Evolutionary conservation across 2,888 invertebrate species (phyloP).

Genomic region (Trichopria drosophilae): DNA sequence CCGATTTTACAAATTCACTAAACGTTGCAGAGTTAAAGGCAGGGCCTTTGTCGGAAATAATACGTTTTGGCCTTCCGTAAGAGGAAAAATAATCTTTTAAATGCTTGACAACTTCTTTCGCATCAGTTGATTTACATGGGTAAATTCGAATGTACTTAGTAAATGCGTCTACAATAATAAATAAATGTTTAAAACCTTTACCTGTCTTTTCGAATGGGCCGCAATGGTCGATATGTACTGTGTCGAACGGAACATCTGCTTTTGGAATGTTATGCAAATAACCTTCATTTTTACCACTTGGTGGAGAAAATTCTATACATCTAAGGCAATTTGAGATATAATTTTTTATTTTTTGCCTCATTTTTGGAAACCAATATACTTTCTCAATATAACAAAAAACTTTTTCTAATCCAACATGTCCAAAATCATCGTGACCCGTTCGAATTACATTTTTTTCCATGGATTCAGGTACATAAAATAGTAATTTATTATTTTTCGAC

Average conservation of each 20-base stretch:
- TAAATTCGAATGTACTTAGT: slow-evolving; percentile 38
- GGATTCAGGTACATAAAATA: slow-evolving; percentile 28
- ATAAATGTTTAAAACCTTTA: slow-evolving; percentile 31
- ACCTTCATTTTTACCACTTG: slow-evolving; percentile 38
- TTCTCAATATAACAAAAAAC: slow-evolving; percentile 18
- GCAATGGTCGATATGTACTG: slow-evolving; percentile 41
- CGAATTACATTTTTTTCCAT: slow-evolving; percentile 28
- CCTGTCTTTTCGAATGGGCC: slow-evolving; percentile 37
- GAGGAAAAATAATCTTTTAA: slow-evolving; percentile 31
- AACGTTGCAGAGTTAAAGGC: slow-evolving; percentile 43
- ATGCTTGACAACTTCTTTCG: slow-evolving; percentile 29
- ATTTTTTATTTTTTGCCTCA: too few species aligned
- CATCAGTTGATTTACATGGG: slow-evolving; percentile 28
- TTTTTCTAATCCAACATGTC: slow-evolving; percentile 29
- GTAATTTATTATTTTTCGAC: slow-evolving; percentile 13
- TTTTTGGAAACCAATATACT: slow-evolving; percentile 25
- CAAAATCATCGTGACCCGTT: slow-evolving; percentile 26
- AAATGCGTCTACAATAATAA: slow-evolving; percentile 39
- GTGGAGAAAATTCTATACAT: too few species aligned
- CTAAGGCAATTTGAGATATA: too few species aligned
- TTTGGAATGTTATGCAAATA: slow-evolving; percentile 39
- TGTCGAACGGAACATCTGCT: slow-evolving; percentile 37
- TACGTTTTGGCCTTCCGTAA: slow-evolving; percentile 34
- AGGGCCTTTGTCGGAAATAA: slow-evolving; percentile 43
- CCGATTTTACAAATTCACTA: slow-evolving; percentile 31